A percentile compares a stretch with the other conserved stretches of the same genome.
phyloP scores from a whole-genome alignment of 2,797 vertebrate genomes.

The Melanotaenia pygmaea region DNA sequence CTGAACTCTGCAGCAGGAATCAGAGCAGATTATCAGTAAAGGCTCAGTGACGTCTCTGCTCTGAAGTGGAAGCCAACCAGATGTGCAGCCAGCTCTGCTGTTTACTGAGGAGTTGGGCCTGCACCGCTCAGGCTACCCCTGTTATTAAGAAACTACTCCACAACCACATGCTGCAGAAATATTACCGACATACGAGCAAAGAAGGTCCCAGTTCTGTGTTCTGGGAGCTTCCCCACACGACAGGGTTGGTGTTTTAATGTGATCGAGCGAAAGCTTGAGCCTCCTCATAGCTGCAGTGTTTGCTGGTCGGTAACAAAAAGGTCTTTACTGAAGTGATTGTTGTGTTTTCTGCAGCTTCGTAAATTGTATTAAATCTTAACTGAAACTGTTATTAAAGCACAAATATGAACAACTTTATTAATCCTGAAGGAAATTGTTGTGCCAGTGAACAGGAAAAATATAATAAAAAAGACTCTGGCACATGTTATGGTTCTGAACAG shows the following conservation, averaged over 20 bases:
- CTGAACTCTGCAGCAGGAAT: constrained; percentile 23
- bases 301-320: neutral
- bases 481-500: too few relatives aligned
- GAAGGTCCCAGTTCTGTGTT: constrained; percentile 15
- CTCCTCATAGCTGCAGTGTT: too few relatives aligned
- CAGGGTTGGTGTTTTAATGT: constrained; percentile 32
- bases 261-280: constrained; percentile 1
- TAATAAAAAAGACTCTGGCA: too few relatives aligned
- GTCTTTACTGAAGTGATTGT: neutral
- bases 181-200: constrained; percentile 52
- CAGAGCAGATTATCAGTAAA: constrained; percentile 35
- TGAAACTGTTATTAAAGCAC: too few relatives aligned
- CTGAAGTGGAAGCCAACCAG: constrained; percentile 65
- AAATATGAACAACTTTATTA: too few relatives aligned
- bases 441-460: too few relatives aligned
- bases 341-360: neutral
- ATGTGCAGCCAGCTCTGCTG: constrained; percentile 67
- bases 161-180: constrained; percentile 59
- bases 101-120: constrained; percentile 47
- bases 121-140: constrained; percentile 56
- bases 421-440: too few relatives aligned
- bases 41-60: constrained; percentile 9
- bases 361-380: too few relatives aligned
- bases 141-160: constrained; percentile 69
- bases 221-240: constrained; percentile 48